These are phyloP conservation scores for Eucera pruinosa DNA, from an alignment of 2,888 invertebrate species.

Conservation along the genomic window DNA sequence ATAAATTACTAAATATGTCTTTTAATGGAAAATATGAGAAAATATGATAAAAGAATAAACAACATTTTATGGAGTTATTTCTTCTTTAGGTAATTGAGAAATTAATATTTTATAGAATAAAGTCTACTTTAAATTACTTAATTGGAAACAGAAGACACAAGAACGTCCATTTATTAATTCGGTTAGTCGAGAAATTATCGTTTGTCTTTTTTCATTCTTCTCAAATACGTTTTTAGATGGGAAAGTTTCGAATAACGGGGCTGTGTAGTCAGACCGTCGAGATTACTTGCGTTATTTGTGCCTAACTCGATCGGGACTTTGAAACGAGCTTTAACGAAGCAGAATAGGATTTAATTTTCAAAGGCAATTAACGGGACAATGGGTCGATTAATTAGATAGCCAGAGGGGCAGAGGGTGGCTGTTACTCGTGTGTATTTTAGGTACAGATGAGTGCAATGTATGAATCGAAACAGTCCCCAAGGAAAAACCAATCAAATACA, in stretches of 20 bases:
- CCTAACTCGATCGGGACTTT: conserved; percentile 53
- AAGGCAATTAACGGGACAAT: conserved; percentile 64
- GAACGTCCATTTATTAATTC: neutral
- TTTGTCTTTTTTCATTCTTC: neutral
- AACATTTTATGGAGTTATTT: too few relatives aligned
- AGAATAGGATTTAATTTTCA: conserved; percentile 65
- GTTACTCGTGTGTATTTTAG: conserved; percentile 25
- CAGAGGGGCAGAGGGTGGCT: conserved; percentile 29
- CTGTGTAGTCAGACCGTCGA: conserved; percentile 38
- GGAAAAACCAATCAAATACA: conserved; percentile 9
- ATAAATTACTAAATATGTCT: too few relatives aligned
- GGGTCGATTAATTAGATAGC: conserved; percentile 62
- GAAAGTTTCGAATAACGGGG: conserved; percentile 36
- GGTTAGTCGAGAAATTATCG: neutral
- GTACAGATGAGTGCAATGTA: conserved; percentile 20
- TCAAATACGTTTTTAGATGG: conserved; percentile 21
- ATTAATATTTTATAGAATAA: neutral
- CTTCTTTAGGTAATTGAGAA: neutral
- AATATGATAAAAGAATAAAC: neutral
- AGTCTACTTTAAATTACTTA: neutral
- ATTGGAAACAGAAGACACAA: neutral
- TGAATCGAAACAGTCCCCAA: conserved; percentile 12
- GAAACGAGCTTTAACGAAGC: conserved; percentile 60
- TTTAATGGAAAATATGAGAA: too few relatives aligned
- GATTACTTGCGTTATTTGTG: conserved; percentile 55